Percentiles rank a stretch among this genome's conserved stretches.
Evolutionary conservation across 1,140 invertebrate genomes (phyloP).

Genomic region (Drosophila tristis): DNA sequence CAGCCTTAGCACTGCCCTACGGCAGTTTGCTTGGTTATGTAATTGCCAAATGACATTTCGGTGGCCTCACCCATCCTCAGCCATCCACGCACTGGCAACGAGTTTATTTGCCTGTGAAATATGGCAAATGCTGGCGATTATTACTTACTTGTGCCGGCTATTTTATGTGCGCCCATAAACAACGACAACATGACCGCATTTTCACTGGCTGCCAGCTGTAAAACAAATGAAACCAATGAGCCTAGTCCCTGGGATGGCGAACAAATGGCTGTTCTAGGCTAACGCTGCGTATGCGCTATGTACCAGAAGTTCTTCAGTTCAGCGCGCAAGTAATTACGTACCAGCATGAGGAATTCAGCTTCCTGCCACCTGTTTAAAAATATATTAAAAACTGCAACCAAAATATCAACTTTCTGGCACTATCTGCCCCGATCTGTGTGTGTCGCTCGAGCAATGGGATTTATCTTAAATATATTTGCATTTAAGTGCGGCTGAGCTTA

Average conservation of each 20-base stretch:
- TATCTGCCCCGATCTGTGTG: background rate
- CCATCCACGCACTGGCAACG: conserved; percentile 5
- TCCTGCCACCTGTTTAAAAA: too few relatives aligned
- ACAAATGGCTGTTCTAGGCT: conserved; percentile 36
- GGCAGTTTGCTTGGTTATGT: conserved; percentile 63
- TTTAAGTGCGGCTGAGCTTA: conserved; percentile 20
- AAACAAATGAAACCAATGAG: conserved; percentile 32
- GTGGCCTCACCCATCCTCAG: conserved; percentile 15
- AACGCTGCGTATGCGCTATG: conserved; percentile 47
- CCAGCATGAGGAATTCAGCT: too few relatives aligned
- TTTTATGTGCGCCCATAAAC: conserved; percentile 63
- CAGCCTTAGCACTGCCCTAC: background rate
- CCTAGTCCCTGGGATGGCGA: conserved; percentile 8
- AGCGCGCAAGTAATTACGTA: background rate
- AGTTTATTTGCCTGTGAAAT: conserved; percentile 78
- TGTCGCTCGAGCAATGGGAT: background rate
- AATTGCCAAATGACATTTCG: conserved; percentile 68
- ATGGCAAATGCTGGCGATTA: conserved; percentile 76
- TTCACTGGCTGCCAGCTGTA: conserved; percentile 22
- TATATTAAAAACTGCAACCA: background rate
- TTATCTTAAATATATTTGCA: background rate
- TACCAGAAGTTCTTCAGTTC: conserved; percentile 20
- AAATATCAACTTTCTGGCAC: background rate
- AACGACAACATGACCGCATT: conserved; percentile 50
- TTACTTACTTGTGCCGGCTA: conserved; percentile 61